Evolutionary conservation across 2,888 invertebrate species (phyloP), one percentile per base, ranked within the genome.

Genomic region (Heliconius hortense): DNA sequence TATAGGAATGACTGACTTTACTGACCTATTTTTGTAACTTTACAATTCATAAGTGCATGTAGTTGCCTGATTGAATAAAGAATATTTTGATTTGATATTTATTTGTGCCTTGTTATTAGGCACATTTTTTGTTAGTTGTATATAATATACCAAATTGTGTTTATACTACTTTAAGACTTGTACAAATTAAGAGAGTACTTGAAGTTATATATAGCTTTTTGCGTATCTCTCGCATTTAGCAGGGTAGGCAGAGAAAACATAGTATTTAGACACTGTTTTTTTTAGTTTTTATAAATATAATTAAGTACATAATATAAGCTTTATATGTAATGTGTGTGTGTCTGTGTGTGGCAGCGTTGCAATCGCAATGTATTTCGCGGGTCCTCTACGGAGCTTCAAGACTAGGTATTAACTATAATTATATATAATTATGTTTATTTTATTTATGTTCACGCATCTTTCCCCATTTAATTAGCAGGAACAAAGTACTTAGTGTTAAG

Each of bases 301-400:
- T n/a, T n/a, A n/a, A 59, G 13, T 59, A 59, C 13, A 60, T 60
- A 60, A 69, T 69, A 68, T 48, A 31, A 56, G 56, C 71, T 67
- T 67, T 74, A n/a, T 74, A n/a, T 70, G 35, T 48, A 48, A 63
- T 70, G 68, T 67, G 62, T 75, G 74, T 76, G 75, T 80, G 77
- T 79, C 67, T 77, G 79, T 81, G 77, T 77, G 79, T 75, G 78
- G 75, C 74, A 72, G 66, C 74, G 77, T 76, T 76, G 74, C 77
- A 77, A 74, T 78, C 70, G 75, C 43, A 67, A 70, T 48, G 26
- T 69, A 31, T 62, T 48, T 63, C 71, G 60, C 43, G 59, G 63
- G 31, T 48, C 63, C 43, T 48, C 76, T 72, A 68, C 64, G 48
- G 72, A 35, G 75, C 75, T 72, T 72, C 66, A 53, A 26, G 68